Percentiles rank a stretch among this genome's conserved stretches.
These are phyloP conservation scores for Leptopilina clavipes DNA, from an alignment of 1,140 invertebrate species.

Conservation along the genomic window DNA sequence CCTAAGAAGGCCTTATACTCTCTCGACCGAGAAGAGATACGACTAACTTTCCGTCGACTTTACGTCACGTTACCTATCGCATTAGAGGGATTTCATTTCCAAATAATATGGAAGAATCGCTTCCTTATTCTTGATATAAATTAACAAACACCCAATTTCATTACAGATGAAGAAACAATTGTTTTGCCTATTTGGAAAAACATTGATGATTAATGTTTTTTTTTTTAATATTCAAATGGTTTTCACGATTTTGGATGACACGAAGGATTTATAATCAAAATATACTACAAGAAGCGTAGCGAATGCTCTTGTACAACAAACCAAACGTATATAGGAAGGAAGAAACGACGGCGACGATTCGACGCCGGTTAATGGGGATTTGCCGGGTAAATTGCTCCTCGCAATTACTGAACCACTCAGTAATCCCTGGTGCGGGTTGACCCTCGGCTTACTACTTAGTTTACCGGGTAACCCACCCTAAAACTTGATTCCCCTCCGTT, in stretches of 20 bases:
- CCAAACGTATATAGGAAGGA: conserved; percentile 6
- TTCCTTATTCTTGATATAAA: conserved; percentile 36
- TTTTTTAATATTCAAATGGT: not conserved
- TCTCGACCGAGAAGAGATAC: conserved; percentile 32
- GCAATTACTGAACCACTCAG: conserved; percentile 65
- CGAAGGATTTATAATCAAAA: conserved; percentile 29
- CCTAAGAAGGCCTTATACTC: conserved; percentile 57
- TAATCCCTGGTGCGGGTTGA: conserved; percentile 63
- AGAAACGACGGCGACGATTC: conserved; percentile 45
- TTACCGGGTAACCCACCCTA: conserved; percentile 62
- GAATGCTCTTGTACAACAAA: conserved; percentile 25
- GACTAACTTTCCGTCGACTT: conserved; percentile 59
- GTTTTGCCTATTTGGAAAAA: no score
- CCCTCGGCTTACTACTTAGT: conserved; percentile 63
- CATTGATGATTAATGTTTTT: no score
- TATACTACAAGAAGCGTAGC: conserved; percentile 12
- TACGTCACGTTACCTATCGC: conserved; percentile 69
- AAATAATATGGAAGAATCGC: conserved; percentile 33
- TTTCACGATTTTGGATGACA: conserved; percentile 15
- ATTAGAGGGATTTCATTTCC: conserved; percentile 62
- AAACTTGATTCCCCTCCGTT: conserved; percentile 55
- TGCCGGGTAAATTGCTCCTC: conserved; percentile 62
- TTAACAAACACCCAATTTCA: no score
- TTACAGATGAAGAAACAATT: no score
- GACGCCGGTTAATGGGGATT: conserved; percentile 64